Conservation (phyloP, 2,797 vertebrate species). For the Danio aesculapii region DNA sequence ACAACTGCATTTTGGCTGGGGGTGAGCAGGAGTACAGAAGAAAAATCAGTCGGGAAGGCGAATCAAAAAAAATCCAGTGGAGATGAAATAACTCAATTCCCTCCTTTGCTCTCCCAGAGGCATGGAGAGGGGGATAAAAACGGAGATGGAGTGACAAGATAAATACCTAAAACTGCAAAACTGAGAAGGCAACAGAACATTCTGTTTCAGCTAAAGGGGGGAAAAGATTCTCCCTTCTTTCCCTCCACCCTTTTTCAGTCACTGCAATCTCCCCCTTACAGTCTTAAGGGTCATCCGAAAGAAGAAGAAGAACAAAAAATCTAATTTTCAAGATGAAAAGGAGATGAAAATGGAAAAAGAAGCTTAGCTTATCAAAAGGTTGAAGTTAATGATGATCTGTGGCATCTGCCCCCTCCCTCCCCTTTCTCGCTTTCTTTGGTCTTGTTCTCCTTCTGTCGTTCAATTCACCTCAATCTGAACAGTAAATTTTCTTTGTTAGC, state of each 20-base stretch:
- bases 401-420: constrained; percentile 63
- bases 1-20: constrained; percentile 51
- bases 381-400: constrained; percentile 62
- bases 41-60: constrained; percentile 41
- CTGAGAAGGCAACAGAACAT: constrained; percentile 50
- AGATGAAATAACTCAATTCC: constrained; percentile 54
- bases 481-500: constrained; percentile 68
- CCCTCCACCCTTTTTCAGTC: constrained; percentile 17
- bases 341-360: constrained; percentile 46
- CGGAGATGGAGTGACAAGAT: constrained; percentile 40
- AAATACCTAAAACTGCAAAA: constrained; percentile 43
- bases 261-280: constrained; percentile 37
- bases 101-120: constrained; percentile 39
- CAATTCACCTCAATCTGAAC: constrained; percentile 67
- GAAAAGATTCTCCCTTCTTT: constrained; percentile 21
- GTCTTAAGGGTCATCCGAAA: constrained; percentile 24
- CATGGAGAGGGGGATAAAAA: constrained; percentile 23
- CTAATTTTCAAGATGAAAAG: constrained; percentile 51
- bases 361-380: constrained; percentile 60
- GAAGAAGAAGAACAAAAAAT: constrained; percentile 1
- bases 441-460: constrained; percentile 53
- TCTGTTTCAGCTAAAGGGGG: constrained; percentile 32
- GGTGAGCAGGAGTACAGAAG: constrained; percentile 36
- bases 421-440: constrained; percentile 24
- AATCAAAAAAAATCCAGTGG: constrained; percentile 49